A percentile compares a stretch with the other conserved stretches of the same genome.
These are phyloP conservation scores for Dicrurus megarhynchus DNA, from an alignment of 2,113 vertebrate species.

Conservation along the genomic window DNA sequence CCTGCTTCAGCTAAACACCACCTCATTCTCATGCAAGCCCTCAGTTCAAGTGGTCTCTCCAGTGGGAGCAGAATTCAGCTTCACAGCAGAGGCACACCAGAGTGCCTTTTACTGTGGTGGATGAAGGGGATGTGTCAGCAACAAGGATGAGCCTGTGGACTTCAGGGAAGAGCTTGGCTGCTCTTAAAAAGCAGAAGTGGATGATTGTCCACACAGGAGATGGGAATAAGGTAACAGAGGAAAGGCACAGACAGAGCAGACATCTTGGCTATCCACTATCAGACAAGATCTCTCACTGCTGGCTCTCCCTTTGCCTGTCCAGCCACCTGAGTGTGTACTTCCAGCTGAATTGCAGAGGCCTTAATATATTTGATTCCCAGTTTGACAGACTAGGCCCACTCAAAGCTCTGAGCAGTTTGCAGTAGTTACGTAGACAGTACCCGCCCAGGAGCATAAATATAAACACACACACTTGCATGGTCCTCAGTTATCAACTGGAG, in stretches of 20 bases:
- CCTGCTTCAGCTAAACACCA: not conserved
- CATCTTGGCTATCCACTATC: not conserved
- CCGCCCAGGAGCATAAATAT: not conserved
- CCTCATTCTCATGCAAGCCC: not conserved
- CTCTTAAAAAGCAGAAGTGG: not conserved
- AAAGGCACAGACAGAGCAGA: not conserved
- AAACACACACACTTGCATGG: not conserved
- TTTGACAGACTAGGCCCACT: not conserved
- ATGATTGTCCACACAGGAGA: not conserved
- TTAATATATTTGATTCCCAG: not conserved
- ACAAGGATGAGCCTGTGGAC: not conserved
- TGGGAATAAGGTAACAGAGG: not conserved
- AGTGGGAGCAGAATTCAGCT: not conserved
- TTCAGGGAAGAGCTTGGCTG: not conserved
- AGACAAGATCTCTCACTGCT: not conserved
- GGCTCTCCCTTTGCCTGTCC: not conserved
- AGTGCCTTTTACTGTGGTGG: not conserved
- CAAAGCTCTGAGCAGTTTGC: not conserved
- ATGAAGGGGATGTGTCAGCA: not conserved
- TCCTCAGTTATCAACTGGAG: not conserved
- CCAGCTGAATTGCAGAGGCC: not conserved
- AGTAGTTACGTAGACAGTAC: not conserved
- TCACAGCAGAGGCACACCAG: not conserved
- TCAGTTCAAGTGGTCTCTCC: not conserved
- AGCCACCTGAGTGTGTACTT: not conserved